Evolutionary conservation across 2,888 invertebrate species (phyloP).

Genomic region (Drosophila helvetica): DNA sequence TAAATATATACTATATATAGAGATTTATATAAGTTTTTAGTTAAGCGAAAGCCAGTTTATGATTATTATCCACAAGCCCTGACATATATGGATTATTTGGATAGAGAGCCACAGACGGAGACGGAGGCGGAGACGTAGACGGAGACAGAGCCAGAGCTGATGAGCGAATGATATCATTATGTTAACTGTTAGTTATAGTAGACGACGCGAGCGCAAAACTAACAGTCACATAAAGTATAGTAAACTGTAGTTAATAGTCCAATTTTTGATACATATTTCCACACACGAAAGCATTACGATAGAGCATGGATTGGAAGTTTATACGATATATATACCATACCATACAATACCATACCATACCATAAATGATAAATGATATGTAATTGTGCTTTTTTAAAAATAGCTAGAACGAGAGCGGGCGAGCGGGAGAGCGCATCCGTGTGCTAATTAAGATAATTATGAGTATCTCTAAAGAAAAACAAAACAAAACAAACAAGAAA

Average conservation of each 20-base stretch:
- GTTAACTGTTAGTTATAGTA: constrained; percentile 45
- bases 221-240: constrained; percentile 53
- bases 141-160: constrained; percentile 46
- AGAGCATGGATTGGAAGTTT: constrained; percentile 2
- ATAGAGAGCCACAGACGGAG: constrained; percentile 38
- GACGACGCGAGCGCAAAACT: constrained; percentile 34
- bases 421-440: constrained; percentile 5
- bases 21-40: constrained; percentile 51
- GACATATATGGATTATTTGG: constrained; percentile 54
- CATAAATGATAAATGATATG: constrained; percentile 29
- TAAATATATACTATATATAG: constrained; percentile 35
- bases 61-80: constrained; percentile 47
- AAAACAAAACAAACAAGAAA: constrained; percentile 46
- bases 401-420: constrained; percentile 22
- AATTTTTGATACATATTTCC: constrained; percentile 76
- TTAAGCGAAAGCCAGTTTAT: constrained; percentile 46
- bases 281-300: constrained; percentile 38
- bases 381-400: constrained; percentile 65
- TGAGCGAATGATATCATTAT: constrained; percentile 70
- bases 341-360: constrained; percentile 47
- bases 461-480: constrained; percentile 23
- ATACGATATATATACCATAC: constrained; percentile 29
- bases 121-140: constrained; percentile 15
- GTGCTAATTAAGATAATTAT: constrained; percentile 46
- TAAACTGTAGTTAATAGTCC: constrained; percentile 74